phyloP scores from a whole-genome alignment of 2,797 vertebrate species.

The Onychomys torridus region DNA sequence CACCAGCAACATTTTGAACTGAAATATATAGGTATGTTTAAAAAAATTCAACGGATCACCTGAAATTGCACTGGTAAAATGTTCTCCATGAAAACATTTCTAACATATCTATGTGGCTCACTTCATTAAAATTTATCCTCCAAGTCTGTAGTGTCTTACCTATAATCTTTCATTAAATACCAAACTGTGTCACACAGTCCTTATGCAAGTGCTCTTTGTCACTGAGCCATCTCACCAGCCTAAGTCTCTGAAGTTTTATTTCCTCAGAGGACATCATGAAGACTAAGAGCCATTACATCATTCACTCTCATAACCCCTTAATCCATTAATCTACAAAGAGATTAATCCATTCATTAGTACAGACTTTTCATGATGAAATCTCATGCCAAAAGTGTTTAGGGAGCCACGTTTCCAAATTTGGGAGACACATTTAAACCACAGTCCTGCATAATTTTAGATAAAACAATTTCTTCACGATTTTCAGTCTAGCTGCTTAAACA shows the following conservation, averaged over 20 bases:
- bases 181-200: not conserved
- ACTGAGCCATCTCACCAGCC: not conserved
- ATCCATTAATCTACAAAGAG: not conserved
- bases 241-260: not conserved
- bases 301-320: constrained; percentile 2
- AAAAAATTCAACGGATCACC: not conserved
- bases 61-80: not conserved
- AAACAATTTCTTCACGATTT: not conserved
- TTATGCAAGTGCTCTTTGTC: not conserved
- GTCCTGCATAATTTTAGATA: not conserved
- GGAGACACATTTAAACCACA: not conserved
- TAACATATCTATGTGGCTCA: not conserved
- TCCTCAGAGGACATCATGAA: not conserved
- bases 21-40: not conserved
- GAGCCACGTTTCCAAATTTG: not conserved
- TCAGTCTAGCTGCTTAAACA: not conserved
- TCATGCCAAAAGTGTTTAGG: not conserved
- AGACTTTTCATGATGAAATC: not conserved
- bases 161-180: not conserved
- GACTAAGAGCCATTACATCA: not conserved
- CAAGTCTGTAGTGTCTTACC: not conserved
- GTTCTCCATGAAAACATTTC: not conserved
- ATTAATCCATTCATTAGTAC: not conserved
- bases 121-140: not conserved
- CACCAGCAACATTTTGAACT: not conserved